Base-by-base conservation (phyloP, 2,888 invertebrate species). In the Ectemnius continuus region DNA sequence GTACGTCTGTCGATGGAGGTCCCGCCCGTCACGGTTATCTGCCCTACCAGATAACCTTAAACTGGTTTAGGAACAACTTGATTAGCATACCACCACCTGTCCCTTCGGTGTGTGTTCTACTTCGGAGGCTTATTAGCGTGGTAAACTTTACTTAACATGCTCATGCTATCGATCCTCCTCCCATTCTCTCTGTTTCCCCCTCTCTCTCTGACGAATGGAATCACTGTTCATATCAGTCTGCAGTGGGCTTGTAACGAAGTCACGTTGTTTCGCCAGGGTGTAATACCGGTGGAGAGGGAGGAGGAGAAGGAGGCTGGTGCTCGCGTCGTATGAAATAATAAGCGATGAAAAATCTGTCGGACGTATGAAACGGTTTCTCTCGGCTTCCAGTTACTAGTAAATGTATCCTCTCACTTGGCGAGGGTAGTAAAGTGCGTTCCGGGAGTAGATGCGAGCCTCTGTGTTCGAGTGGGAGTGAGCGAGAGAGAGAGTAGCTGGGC, bases 61-160 rank as follows among this genome's bases (percentile, higher is more conserved):
- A 83, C 82, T 78, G 82, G 83, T 82, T 83, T 69, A 73, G 66
- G 62, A 66, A 57, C 60, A 61, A 61, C 60, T 63, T 58, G 75
- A 82, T 82, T 82, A 83, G 74, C 82, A 82, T 83, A 82, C 76
- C 79, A 83, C 81, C 82, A 79, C 78, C 83, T 83, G 83, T 74
- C 76, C 57, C 68, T 60, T 47, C 70, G 14, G 45, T 57, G 65
- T 48, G 64, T 62, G 36, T 36, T 64, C 67, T 69, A 61, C 63
- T 52, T 26, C 57, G 62, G 59, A 58, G 60, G 60, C 63, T 67
- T 73, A 74, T 76, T 69, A 69, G 67, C 61, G 65, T 59, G 48
- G 23, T 66, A 66, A 67, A 71, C 64, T 59, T 60, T 46, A 59
- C 63, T 16, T 5, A 18, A 71, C 36, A 36, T 36, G 8, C 36